Conservation (phyloP, 2,888 invertebrate genomes). For the Prosapia bicincta region DNA sequence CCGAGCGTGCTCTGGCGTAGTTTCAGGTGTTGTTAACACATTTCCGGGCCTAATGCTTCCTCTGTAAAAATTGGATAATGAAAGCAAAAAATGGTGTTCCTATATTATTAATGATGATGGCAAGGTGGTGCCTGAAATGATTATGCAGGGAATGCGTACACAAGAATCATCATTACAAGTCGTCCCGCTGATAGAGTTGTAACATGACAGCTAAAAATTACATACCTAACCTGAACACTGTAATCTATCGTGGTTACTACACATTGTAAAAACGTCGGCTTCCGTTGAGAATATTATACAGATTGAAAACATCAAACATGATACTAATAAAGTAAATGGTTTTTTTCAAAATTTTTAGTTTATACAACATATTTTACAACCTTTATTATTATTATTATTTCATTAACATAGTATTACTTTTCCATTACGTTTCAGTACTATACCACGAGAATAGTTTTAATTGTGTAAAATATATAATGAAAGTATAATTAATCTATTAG, state of each 20-base stretch:
- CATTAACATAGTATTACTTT: too few species aligned
- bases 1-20: not conserved
- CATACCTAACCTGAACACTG: not conserved
- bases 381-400: too few species aligned
- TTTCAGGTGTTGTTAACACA: not conserved
- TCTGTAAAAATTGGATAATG: not conserved
- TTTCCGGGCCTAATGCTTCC: not conserved
- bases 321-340: too few species aligned
- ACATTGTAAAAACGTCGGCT: not conserved
- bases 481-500: too few species aligned
- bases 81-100: not conserved
- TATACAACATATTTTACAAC: too few species aligned
- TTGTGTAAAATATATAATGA: too few species aligned
- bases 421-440: too few species aligned
- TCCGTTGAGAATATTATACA: too few species aligned
- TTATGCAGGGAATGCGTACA: conserved; percentile 2
- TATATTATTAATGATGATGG: not conserved
- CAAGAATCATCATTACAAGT: not conserved
- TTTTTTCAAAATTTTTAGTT: too few species aligned
- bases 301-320: conserved; percentile 2
- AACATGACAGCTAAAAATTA: conserved; percentile 2
- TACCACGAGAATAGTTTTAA: too few species aligned
- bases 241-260: not conserved
- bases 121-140: not conserved
- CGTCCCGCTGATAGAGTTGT: not conserved